Evolutionary conservation across 2,797 vertebrate species (phyloP), one percentile per base, ranked within the genome.

Genomic region (Leptoclinus maculatus): DNA sequence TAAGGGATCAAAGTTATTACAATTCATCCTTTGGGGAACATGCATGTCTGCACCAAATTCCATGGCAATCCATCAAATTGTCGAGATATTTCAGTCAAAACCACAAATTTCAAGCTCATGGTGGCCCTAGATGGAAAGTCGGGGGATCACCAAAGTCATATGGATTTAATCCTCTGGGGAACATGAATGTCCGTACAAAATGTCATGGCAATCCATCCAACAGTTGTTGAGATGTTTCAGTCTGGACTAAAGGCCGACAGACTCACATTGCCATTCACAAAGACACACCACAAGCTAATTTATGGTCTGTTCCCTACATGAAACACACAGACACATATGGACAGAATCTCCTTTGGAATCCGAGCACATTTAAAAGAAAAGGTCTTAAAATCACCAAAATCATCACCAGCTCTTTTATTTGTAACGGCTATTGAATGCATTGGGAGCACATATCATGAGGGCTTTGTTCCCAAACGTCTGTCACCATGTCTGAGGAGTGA

Each of bases 401-500:
- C 54, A 45, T 58, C 41, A 60, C 5, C 70, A 32, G 39, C 17
- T 54, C 5, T 51, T 58, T 75, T 10, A 51, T 34, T 34, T 36
- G 29, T 63, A 19, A 56, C n/a, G 27, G 10, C 39, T 36, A 27
- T 19, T 39, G 12, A n/a, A 2, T 8, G 43, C 21, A 16, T 12
- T 4, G 71, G 29, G 41, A 25, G 62, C 53, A 14, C 36, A 38
- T 7, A 29, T 62, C 56, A 25, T 13, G 23, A 23, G 63, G n/a
- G 11, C 39, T 53, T 70, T 72, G 51, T 68, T 56, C 49, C 21
- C 23, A 66, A 36, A 68, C 7, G 9, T 66, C 73, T 66, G 43
- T 67, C 56, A 67, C 2, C 72, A 39, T 45, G 21, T 69, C 53
- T 75, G 43, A 13, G 73, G 59, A 56, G 7, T 69, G 73, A 78